Evolutionary conservation across 2,888 invertebrate genomes (phyloP).

Genomic region (Tipula vernalis): DNA sequence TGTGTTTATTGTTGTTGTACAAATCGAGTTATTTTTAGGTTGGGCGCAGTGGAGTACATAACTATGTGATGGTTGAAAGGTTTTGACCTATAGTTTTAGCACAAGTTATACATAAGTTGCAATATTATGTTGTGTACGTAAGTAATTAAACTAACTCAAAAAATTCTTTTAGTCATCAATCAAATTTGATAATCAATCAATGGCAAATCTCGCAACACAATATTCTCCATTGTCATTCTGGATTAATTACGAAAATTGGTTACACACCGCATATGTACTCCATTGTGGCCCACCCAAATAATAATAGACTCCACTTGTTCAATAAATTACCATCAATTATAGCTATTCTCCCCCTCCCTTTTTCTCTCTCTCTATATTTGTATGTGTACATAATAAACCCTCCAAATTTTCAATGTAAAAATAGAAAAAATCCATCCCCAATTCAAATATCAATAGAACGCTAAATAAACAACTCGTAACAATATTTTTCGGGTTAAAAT

Average conservation of each 20-base stretch:
- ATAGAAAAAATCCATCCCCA: background rate
- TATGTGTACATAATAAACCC: background rate
- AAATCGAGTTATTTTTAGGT: background rate
- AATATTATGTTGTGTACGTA: background rate
- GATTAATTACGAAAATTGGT: conserved; percentile 4
- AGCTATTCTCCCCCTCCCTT: background rate
- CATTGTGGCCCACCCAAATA: background rate
- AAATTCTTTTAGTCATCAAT: background rate
- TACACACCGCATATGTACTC: background rate
- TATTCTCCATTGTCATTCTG: background rate
- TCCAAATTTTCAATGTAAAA: background rate
- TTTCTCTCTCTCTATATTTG: background rate
- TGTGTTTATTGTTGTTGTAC: background rate
- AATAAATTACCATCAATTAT: conserved; percentile 4
- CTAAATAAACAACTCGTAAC: conserved; percentile 4
- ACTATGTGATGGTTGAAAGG: background rate
- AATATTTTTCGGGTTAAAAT: background rate
- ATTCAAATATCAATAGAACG: background rate
- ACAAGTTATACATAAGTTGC: background rate
- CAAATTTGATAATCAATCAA: background rate
- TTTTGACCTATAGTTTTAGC: background rate
- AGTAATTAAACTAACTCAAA: background rate
- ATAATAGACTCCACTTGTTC: conserved; percentile 4
- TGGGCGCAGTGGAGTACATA: background rate
- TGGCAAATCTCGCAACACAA: background rate